Conservation (phyloP, 2,113 vertebrate species). For the Sinosuthora webbiana region DNA sequence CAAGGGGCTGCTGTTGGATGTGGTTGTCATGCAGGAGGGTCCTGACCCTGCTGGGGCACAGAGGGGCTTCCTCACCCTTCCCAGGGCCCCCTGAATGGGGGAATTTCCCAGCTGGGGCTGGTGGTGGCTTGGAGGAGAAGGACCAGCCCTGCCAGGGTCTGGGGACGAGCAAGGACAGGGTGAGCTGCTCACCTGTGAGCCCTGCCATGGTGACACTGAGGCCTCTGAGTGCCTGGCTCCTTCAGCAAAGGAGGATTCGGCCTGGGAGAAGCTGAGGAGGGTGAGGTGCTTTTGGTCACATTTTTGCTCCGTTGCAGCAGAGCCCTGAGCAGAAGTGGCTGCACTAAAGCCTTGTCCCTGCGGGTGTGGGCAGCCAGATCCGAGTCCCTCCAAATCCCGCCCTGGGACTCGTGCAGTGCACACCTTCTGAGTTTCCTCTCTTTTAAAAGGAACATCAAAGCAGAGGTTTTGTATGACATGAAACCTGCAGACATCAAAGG, state of each 20-base stretch:
- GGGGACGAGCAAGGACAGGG: not conserved
- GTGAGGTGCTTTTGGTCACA: rapidly evolving
- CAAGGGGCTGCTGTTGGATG: not conserved
- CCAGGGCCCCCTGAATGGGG: rapidly evolving
- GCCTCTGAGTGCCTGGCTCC: not conserved
- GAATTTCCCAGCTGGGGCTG: not conserved
- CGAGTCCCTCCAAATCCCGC: not conserved
- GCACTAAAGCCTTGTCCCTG: not conserved
- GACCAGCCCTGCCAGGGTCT: not conserved
- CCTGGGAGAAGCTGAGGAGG: not conserved
- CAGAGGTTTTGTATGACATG: not conserved
- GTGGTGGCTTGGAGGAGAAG: not conserved
- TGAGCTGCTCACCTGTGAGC: not conserved
- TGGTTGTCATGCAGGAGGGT: rapidly evolving
- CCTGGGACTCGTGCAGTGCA: not conserved
- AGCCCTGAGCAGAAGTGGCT: not conserved
- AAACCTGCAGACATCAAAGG: conserved; percentile 33
- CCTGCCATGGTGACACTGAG: rapidly evolving
- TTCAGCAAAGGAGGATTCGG: not conserved
- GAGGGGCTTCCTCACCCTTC: not conserved
- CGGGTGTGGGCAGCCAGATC: not conserved
- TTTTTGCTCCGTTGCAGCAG: not conserved
- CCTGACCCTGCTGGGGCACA: not conserved
- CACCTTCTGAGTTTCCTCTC: not conserved
- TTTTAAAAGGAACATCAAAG: conserved; percentile 21